Conservation (phyloP, 37 sponge, comb jelly and placozoan species). For the Beroe forskalii region DNA sequence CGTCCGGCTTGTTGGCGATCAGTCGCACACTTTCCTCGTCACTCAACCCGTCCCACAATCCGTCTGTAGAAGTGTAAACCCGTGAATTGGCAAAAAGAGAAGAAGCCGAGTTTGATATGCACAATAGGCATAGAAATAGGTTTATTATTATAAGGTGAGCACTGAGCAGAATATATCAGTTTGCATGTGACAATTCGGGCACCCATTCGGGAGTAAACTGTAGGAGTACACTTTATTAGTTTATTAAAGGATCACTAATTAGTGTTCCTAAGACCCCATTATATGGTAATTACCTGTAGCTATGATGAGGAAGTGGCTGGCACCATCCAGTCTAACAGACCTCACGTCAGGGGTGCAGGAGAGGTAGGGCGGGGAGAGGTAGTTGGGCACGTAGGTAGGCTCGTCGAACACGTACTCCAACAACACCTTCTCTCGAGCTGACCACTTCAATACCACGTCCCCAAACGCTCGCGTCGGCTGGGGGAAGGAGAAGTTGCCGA, state of each 20-base stretch:
- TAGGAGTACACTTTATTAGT: no score
- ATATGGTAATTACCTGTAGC: no score
- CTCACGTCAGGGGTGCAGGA: conserved; percentile 1
- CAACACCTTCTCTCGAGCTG: conserved; percentile 7
- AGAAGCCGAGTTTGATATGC: no score
- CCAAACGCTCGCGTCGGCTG: conserved; percentile 57
- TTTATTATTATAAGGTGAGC: no score
- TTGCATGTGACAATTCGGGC: no score
- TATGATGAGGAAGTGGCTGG: conserved; percentile 6
- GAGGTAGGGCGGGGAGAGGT: conserved; percentile 26
- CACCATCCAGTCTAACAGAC: background rate
- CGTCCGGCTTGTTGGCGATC: background rate
- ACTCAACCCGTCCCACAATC: conserved; percentile 52
- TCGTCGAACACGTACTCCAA: conserved; percentile 45
- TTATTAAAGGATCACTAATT: no score
- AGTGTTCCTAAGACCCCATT: no score
- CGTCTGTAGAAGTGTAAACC: conserved; percentile 8
- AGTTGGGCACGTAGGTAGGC: conserved; percentile 17
- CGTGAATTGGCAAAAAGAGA: no score
- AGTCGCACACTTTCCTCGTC: conserved; percentile 18
- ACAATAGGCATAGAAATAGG: no score
- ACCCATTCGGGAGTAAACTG: no score
- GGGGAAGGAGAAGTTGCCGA: no score
- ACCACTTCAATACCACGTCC: conserved; percentile 28
- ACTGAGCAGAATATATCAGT: no score